Conservation (phyloP, 2,113 vertebrate genomes). For the Megaleporinus macrocephalus region DNA sequence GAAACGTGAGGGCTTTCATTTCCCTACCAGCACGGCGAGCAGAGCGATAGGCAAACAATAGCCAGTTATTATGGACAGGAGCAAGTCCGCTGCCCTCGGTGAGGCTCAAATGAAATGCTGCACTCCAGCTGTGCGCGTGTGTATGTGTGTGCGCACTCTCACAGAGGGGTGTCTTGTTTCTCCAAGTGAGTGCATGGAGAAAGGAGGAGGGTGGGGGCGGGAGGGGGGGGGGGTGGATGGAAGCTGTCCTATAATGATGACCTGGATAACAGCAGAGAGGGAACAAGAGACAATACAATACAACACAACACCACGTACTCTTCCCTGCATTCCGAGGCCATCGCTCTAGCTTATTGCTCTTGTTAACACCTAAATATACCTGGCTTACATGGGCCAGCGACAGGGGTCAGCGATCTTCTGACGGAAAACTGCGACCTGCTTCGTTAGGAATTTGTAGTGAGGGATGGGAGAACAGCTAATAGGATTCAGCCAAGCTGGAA, state of each 20-base stretch:
- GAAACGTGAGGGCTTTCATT: neutral
- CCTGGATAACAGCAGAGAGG: constrained; percentile 17
- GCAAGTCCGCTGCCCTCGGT: neutral
- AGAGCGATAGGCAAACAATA: neutral
- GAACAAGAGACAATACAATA: constrained; percentile 1
- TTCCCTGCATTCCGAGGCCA: neutral
- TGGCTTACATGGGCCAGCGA: neutral
- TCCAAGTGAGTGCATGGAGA: neutral
- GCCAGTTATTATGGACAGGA: constrained; percentile 7
- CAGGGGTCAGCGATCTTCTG: neutral
- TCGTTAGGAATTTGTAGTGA: no score
- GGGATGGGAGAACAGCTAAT: no score
- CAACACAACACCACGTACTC: no score
- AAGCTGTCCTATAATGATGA: constrained; percentile 29
- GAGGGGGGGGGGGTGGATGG: constrained; percentile 8
- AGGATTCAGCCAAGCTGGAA: no score
- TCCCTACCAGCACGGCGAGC: neutral
- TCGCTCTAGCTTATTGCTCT: neutral
- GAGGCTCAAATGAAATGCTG: constrained; percentile 10
- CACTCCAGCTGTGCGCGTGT: constrained; percentile 15
- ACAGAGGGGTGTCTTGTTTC: constrained; percentile 24
- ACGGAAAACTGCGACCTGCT: neutral
- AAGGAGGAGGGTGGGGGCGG: neutral
- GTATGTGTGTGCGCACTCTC: constrained; percentile 11
- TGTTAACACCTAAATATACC: constrained; percentile 1